A percentile compares a stretch with the other conserved stretches of the same genome.
phyloP scores from a whole-genome alignment of 2,797 vertebrate species.

The Notolabrus celidotus region DNA sequence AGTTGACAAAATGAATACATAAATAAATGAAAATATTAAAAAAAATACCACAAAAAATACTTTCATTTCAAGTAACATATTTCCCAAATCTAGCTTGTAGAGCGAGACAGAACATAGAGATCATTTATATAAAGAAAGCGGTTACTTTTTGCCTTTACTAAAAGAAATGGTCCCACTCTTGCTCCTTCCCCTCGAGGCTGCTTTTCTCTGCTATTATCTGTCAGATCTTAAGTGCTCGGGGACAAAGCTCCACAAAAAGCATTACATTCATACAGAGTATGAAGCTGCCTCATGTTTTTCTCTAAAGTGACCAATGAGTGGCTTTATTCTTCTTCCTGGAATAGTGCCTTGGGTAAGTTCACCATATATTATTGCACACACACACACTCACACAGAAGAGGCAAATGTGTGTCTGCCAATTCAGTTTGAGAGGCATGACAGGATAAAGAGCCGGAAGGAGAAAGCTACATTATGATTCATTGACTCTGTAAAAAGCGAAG shows the following conservation, averaged over 20 bases:
- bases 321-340: conserved; percentile 44
- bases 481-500: conserved; percentile 45
- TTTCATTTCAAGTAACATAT: neutral
- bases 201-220: conserved; percentile 57
- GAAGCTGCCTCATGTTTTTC: conserved; percentile 29
- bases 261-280: conserved; percentile 41
- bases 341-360: conserved; percentile 27
- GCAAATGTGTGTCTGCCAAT: conserved; percentile 26
- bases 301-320: conserved; percentile 50
- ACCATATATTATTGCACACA: conserved; percentile 26
- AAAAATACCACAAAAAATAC: neutral
- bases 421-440: conserved; percentile 36
- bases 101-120: conserved; percentile 6
- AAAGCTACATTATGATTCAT: conserved; percentile 59
- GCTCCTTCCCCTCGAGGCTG: conserved; percentile 33
- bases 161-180: conserved; percentile 49
- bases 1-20: neutral
- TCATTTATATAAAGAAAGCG: conserved; percentile 12
- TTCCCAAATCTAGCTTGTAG: neutral
- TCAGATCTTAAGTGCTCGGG: conserved; percentile 63
- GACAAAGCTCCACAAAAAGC: conserved; percentile 52
- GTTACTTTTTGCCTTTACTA: conserved; percentile 29
- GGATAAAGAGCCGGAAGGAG: conserved; percentile 26
- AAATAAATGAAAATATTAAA: neutral
- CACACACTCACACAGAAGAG: conserved; percentile 7